phyloP scores from a whole-genome alignment of 2,888 invertebrate species.

The Agrochola lota region DNA sequence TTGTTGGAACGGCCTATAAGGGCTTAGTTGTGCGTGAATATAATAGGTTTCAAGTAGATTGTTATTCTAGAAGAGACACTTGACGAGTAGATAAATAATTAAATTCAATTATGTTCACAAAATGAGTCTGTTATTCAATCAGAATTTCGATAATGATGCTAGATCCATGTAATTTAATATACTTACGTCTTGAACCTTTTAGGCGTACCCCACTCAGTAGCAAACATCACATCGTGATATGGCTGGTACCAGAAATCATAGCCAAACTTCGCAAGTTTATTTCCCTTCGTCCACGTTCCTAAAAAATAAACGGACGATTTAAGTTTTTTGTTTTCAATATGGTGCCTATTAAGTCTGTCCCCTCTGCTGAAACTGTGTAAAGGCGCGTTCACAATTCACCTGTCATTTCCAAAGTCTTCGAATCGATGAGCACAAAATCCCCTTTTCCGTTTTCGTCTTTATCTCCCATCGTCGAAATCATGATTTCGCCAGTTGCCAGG shows the following conservation, averaged over 20 bases:
- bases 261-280: constrained; percentile 93
- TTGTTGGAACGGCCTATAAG: constrained; percentile 37
- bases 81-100: constrained; percentile 34
- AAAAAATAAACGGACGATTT: constrained; percentile 59
- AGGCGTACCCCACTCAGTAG: constrained; percentile 98
- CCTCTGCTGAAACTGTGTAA: constrained; percentile 63
- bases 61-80: constrained; percentile 24
- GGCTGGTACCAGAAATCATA: constrained; percentile 99
- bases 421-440: constrained; percentile 96
- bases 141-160: background rate
- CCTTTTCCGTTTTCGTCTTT: constrained; percentile 95
- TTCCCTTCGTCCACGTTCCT: constrained; percentile 94
- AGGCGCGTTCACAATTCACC: constrained; percentile 83
- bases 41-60: constrained; percentile 35
- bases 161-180: background rate
- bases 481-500: constrained; percentile 96
- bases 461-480: constrained; percentile 99
- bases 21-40: constrained; percentile 49
- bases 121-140: background rate
- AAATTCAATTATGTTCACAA: constrained; percentile 2
- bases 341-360: constrained; percentile 38
- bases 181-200: constrained; percentile 93
- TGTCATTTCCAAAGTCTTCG: constrained; percentile 94
- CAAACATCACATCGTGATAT: constrained; percentile 96
- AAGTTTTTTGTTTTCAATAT: constrained; percentile 41